Percentiles rank a stretch among this genome's conserved stretches.
phyloP scores from a whole-genome alignment of 2,888 invertebrate species.

The Thysanoteuthis rhombus region DNA sequence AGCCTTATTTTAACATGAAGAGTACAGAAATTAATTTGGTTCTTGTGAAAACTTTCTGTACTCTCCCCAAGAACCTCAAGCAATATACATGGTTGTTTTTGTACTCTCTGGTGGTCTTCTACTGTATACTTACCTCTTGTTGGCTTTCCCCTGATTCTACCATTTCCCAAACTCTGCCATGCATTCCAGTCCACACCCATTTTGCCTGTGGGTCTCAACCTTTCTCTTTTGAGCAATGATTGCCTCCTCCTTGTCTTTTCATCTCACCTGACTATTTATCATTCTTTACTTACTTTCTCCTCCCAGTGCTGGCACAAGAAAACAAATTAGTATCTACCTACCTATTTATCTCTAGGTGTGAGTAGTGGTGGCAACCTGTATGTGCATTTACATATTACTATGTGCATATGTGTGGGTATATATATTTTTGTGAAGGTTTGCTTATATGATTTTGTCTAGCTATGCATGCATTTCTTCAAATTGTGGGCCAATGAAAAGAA shows the following conservation, averaged over 20 bases:
- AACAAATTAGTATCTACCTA: neutral
- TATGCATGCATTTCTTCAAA: too few species aligned
- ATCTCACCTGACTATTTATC: neutral
- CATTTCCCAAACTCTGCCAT: neutral
- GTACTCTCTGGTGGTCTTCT: neutral
- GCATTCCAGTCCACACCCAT: neutral
- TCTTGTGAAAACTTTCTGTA: neutral
- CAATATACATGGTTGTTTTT: neutral
- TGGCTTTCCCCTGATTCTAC: neutral
- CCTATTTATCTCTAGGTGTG: neutral
- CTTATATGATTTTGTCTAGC: too few species aligned
- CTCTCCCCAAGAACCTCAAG: neutral
- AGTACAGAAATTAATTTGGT: neutral
- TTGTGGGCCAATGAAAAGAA: too few species aligned
- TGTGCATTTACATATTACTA: neutral
- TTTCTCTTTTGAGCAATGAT: neutral
- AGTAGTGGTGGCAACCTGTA: neutral
- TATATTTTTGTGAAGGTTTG: too few species aligned
- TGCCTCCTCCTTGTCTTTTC: neutral
- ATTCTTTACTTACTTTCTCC: neutral
- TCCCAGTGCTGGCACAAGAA: neutral
- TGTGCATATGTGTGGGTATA: neutral
- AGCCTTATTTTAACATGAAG: neutral
- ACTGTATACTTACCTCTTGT: neutral
- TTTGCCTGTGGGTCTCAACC: neutral